These are phyloP conservation scores for Scyliorhinus canicula DNA, from an alignment of 2,797 vertebrate species.

Conservation along the genomic window DNA sequence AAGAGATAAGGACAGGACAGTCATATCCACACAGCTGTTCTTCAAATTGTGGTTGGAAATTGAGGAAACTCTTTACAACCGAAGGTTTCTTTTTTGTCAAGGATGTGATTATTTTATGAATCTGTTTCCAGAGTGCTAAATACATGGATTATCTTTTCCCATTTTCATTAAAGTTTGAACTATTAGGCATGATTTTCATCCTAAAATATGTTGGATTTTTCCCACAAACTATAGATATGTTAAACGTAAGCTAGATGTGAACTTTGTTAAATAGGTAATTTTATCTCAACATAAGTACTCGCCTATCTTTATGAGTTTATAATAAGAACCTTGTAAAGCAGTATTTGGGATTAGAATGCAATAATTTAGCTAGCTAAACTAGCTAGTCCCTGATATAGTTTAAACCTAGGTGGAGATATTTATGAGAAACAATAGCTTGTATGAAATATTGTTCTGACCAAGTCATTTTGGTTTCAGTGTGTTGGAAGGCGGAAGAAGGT, in stretches of 20 bases:
- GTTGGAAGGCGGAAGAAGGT: slow-evolving; percentile 59
- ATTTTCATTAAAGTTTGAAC: background rate
- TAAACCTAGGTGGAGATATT: background rate
- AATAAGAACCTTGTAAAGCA: background rate
- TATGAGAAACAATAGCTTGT: background rate
- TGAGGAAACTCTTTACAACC: background rate
- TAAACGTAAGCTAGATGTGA: background rate
- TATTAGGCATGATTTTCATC: background rate
- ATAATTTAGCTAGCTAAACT: background rate
- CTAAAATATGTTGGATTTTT: background rate
- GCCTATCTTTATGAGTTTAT: background rate
- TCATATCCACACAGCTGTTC: background rate
- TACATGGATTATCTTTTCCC: background rate
- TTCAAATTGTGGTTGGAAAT: background rate
- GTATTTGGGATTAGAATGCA: background rate
- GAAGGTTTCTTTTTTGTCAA: background rate
- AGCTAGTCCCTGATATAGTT: background rate
- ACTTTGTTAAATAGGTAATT: background rate
- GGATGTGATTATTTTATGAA: background rate
- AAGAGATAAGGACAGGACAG: background rate
- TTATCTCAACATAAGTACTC: background rate
- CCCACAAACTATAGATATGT: background rate
- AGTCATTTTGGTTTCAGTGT: slow-evolving; percentile 14
- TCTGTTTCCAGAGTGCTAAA: background rate
- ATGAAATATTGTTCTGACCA: background rate